A percentile compares a stretch with the other conserved stretches of the same genome.
These are phyloP conservation scores for Itoplectis maculator DNA, from an alignment of 2,888 invertebrate genomes.

Conservation along the genomic window DNA sequence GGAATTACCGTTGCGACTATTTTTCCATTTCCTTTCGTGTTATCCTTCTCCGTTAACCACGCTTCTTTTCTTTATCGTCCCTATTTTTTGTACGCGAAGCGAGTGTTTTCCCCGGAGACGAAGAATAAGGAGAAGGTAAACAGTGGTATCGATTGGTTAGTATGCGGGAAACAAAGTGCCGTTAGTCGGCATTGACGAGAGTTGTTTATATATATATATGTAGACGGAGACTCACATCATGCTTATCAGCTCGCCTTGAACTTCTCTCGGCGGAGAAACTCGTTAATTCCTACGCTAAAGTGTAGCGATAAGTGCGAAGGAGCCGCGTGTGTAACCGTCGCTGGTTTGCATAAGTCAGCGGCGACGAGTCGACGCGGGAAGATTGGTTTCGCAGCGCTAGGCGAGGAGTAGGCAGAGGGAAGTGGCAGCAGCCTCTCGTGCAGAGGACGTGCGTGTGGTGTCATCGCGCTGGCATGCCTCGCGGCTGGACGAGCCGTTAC, in stretches of 20 bases:
- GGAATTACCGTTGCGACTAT: constrained; percentile 69
- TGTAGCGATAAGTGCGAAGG: constrained; percentile 52
- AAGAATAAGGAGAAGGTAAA: background rate
- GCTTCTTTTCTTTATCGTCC: constrained; percentile 15
- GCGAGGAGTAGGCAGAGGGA: background rate
- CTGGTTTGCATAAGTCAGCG: constrained; percentile 47
- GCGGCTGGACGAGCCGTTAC: constrained; percentile 26
- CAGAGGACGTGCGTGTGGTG: constrained; percentile 34
- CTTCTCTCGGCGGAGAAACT: constrained; percentile 49
- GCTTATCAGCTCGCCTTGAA: constrained; percentile 65
- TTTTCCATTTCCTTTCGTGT: constrained; percentile 54
- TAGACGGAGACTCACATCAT: constrained; percentile 16
- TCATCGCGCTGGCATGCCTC: constrained; percentile 40
- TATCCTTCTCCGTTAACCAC: background rate
- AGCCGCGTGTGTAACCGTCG: constrained; percentile 36
- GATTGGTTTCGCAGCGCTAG: constrained; percentile 11
- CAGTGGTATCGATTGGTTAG: background rate
- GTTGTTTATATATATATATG: background rate
- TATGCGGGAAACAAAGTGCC: constrained; percentile 41
- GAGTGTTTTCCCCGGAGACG: constrained; percentile 14
- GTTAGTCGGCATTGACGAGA: constrained; percentile 65
- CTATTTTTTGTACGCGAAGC: background rate
- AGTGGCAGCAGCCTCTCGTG: background rate
- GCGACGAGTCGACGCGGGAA: background rate
- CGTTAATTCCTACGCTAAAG: constrained; percentile 55